phyloP scores from a whole-genome alignment of 2,113 vertebrate genomes.

The Leucoraja erinaceus region DNA sequence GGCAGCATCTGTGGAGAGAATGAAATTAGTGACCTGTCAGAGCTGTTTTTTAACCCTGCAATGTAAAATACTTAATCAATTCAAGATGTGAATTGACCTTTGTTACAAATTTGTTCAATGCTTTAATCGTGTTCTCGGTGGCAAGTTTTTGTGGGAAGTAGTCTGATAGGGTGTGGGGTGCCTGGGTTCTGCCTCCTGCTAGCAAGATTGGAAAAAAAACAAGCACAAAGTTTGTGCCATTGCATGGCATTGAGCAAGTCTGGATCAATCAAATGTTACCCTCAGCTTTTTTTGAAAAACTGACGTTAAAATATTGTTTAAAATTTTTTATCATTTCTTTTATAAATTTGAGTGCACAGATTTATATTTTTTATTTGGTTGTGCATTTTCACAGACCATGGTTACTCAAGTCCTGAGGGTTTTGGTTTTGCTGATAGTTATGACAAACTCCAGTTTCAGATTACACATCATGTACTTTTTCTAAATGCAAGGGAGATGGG shows the following conservation, averaged over 20 bases:
- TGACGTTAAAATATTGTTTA: background rate
- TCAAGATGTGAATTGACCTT: background rate
- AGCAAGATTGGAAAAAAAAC: background rate
- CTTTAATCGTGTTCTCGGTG: background rate
- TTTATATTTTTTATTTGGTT: background rate
- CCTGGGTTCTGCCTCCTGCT: background rate
- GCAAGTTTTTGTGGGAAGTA: background rate
- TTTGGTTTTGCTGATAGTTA: background rate
- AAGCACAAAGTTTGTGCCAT: background rate
- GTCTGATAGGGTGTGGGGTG: background rate
- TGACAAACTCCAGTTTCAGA: conserved; percentile 26
- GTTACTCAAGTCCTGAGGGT: background rate
- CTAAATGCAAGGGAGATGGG: conserved; percentile 17
- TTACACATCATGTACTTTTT: conserved; percentile 10
- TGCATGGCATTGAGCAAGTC: background rate
- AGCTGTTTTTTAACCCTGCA: background rate
- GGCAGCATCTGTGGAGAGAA: background rate
- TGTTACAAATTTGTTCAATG: background rate
- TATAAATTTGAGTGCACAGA: background rate
- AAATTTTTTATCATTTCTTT: background rate
- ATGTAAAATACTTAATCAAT: background rate
- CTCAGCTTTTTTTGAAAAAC: background rate
- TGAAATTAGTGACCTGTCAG: background rate
- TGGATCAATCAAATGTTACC: conserved; percentile 1
- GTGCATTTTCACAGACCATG: conserved; percentile 23